phyloP scores from a whole-genome alignment of 2,888 invertebrate species.

The Druceiella hillmani region DNA sequence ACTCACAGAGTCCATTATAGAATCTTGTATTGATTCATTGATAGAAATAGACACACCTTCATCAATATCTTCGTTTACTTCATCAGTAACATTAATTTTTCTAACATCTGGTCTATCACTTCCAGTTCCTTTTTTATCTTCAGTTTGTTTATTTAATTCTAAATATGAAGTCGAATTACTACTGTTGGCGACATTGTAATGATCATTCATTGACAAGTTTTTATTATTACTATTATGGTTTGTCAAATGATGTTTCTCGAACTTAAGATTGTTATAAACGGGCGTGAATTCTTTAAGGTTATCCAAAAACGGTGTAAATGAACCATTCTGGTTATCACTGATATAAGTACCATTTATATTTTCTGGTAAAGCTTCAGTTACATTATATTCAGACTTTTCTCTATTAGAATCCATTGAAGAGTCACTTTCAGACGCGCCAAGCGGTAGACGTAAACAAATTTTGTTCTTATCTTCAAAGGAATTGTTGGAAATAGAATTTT shows the following conservation, averaged over 20 bases:
- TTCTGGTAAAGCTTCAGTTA: too few relatives aligned
- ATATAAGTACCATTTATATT: too few relatives aligned
- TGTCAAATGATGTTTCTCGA: too few relatives aligned
- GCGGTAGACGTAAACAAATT: constrained; percentile 36
- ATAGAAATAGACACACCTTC: too few relatives aligned
- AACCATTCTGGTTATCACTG: too few relatives aligned
- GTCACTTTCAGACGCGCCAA: constrained; percentile 46
- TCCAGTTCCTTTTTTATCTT: too few relatives aligned
- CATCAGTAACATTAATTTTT: constrained; percentile 34
- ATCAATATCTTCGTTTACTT: constrained; percentile 29
- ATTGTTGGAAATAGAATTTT: constrained; percentile 38
- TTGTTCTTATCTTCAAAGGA: constrained; percentile 47
- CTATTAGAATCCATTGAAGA: constrained; percentile 43
- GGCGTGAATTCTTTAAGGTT: too few relatives aligned
- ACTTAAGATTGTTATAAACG: too few relatives aligned
- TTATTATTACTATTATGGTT: neutral
- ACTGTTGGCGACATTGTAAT: constrained; percentile 23
- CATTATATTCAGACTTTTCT: constrained; percentile 40
- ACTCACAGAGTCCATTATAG: too few relatives aligned
- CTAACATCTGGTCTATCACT: constrained; percentile 38
- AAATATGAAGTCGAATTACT: constrained; percentile 45
- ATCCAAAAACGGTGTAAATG: too few relatives aligned
- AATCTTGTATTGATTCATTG: too few relatives aligned
- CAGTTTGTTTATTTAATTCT: too few relatives aligned
- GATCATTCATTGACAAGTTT: constrained; percentile 2